Evolutionary conservation across 2,888 invertebrate genomes (phyloP).

Genomic region (Alviniconcha strummeri): DNA sequence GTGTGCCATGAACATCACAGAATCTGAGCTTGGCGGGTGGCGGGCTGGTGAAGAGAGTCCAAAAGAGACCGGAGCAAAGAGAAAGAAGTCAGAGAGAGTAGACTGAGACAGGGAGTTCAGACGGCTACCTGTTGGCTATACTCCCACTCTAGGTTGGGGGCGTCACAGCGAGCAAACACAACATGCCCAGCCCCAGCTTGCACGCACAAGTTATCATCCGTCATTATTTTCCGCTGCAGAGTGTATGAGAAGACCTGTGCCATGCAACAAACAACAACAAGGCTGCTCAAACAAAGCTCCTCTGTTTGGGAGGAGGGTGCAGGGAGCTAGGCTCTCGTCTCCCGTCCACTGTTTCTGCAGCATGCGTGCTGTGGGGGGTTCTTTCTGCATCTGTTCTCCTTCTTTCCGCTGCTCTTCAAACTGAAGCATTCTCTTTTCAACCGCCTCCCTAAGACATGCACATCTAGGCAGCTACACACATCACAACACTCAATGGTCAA

Average conservation of each 20-base stretch:
- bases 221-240: constrained; percentile 96
- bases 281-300: constrained; percentile 1
- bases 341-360: background rate
- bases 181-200: constrained; percentile 77
- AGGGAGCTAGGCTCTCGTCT: background rate
- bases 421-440: background rate
- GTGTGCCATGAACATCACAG: no score
- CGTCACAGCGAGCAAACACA: constrained; percentile 93
- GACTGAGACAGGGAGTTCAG: background rate
- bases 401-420: background rate
- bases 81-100: background rate
- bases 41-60: background rate
- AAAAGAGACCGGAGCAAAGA: background rate
- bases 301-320: no score
- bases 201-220: constrained; percentile 89
- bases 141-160: constrained; percentile 55
- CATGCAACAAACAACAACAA: constrained; percentile 35
- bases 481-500: background rate
- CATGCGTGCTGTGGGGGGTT: background rate
- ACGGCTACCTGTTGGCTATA: constrained; percentile 59
- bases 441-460: background rate
- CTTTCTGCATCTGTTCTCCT: no score
- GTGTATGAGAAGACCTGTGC: constrained; percentile 92
- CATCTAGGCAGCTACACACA: background rate
- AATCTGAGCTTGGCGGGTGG: no score